Conservation (phyloP, 1,140 invertebrate genomes). For the Megathymus violae region DNA sequence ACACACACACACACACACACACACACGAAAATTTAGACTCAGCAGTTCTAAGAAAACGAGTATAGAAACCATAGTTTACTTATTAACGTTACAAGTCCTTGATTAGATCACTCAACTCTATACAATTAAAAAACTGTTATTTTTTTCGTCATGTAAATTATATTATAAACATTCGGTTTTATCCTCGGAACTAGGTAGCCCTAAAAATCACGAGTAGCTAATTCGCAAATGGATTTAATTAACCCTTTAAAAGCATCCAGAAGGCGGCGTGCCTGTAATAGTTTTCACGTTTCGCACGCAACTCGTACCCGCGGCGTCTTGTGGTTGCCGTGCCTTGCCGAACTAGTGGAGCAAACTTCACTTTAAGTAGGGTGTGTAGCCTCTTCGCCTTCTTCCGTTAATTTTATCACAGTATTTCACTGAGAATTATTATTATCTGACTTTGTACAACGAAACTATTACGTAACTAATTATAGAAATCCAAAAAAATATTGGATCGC, state of each 20-base stretch:
- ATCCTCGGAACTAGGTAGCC: background rate
- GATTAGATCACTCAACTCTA: no score
- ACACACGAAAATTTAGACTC: no score
- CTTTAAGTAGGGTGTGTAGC: constrained; percentile 7
- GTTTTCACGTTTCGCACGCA: constrained; percentile 18
- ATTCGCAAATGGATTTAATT: constrained; percentile 12
- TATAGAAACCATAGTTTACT: no score
- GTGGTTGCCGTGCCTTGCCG: background rate
- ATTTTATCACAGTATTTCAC: background rate
- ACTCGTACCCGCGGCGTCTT: constrained; percentile 7
- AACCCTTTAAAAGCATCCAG: background rate
- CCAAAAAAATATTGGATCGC: no score
- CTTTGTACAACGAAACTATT: no score
- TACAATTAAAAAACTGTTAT: no score
- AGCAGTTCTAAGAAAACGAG: no score
- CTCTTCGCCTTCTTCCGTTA: constrained; percentile 3
- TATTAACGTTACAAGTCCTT: no score
- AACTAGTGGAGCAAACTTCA: constrained; percentile 17
- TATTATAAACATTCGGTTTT: no score
- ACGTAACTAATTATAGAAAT: no score
- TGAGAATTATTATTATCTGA: background rate
- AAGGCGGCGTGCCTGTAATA: constrained; percentile 2
- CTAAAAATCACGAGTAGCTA: background rate
- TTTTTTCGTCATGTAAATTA: no score
- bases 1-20: no score